Evolutionary conservation across 2,113 vertebrate species (phyloP).

Genomic region (Prietella phreatophila): DNA sequence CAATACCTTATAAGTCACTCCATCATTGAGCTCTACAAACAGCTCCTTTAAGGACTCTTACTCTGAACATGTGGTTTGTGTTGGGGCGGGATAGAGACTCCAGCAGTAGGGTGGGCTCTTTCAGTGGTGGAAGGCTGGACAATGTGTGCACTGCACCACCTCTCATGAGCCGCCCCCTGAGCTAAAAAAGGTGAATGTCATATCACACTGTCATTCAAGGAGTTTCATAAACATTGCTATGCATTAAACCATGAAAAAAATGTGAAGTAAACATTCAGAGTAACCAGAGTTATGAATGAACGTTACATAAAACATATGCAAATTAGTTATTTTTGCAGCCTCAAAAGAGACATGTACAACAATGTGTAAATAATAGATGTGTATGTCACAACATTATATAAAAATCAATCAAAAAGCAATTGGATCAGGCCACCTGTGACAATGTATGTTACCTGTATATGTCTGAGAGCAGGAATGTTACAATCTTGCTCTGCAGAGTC

Average conservation of each 20-base stretch:
- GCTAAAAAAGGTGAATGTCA: constrained; percentile 53
- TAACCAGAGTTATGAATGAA: background rate
- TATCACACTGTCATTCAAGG: background rate
- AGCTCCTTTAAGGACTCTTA: constrained; percentile 49
- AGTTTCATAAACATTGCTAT: background rate
- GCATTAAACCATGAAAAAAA: background rate
- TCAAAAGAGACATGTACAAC: too few species aligned
- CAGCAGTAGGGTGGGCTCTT: constrained; percentile 63
- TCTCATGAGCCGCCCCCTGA: constrained; percentile 58
- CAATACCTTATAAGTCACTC: background rate
- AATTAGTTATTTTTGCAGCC: background rate
- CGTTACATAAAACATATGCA: background rate
- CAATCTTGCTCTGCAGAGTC: constrained; percentile 62
- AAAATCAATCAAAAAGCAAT: background rate
- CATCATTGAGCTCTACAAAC: background rate
- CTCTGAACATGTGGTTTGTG: constrained; percentile 75
- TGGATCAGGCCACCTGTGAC: background rate
- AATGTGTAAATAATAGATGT: background rate
- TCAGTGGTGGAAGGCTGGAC: constrained; percentile 62
- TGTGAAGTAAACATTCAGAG: background rate
- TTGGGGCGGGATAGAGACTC: constrained; percentile 74
- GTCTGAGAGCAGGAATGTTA: constrained; percentile 55
- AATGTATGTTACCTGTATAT: constrained; percentile 67
- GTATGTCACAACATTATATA: background rate
- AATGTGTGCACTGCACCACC: constrained; percentile 66